Conservation (phyloP, 2,113 vertebrate genomes). For the Montifringilla adamsi region DNA sequence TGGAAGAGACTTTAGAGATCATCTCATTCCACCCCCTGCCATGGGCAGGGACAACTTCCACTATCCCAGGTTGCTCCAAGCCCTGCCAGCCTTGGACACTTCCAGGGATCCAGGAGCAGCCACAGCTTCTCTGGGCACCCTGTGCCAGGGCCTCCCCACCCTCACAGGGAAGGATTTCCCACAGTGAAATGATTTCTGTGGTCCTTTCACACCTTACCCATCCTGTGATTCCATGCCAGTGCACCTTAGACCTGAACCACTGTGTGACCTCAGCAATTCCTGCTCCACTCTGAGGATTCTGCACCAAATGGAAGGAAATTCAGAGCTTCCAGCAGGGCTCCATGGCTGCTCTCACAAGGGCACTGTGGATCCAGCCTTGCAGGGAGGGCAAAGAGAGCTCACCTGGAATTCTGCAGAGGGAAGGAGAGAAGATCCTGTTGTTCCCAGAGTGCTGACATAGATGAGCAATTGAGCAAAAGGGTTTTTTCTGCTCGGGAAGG, state of each 20-base stretch:
- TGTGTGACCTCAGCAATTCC: neutral
- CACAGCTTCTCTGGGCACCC: neutral
- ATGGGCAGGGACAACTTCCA: neutral
- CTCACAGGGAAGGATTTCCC: neutral
- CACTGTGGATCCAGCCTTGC: neutral
- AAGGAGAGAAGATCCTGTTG: neutral
- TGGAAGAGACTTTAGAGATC: neutral
- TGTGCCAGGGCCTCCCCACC: neutral
- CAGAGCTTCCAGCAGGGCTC: neutral
- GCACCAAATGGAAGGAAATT: neutral
- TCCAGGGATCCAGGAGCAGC: neutral
- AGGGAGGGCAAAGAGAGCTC: neutral
- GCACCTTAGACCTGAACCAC: neutral
- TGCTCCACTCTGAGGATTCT: neutral
- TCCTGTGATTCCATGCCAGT: neutral
- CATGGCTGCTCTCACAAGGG: neutral
- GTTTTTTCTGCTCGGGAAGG: neutral
- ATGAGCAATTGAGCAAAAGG: accelerated
- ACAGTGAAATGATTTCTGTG: neutral
- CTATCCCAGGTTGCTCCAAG: accelerated
- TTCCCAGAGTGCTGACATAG: neutral
- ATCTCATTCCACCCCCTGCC: accelerated
- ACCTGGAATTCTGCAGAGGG: neutral
- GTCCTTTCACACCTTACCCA: neutral
- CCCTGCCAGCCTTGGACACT: neutral